Evolutionary conservation across 2,797 vertebrate genomes (phyloP), one percentile per base, ranked within the genome.

Genomic region (Enteromius afrohamiltoni): DNA sequence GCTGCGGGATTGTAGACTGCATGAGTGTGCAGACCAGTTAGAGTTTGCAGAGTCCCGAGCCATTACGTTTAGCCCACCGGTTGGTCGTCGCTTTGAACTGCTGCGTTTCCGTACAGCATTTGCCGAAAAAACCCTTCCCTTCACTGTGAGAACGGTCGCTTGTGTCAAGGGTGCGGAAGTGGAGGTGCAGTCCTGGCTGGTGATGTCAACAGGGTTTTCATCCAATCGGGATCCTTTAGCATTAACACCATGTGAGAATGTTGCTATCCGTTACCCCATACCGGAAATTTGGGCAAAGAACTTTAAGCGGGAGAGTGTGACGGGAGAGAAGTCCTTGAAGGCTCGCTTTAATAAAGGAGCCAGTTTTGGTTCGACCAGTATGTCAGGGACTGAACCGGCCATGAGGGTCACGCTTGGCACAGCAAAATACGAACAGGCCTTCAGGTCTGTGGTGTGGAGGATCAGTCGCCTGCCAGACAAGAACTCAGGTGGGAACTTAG

Each of bases 351-450:
- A 97, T 92, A 95, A 95, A 86, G 95, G 96, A 77, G 96, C 96
- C 71, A 96, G 95, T 88, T 97, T 97, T 86, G 96, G 96, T 87
- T 95, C 96, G 3, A 53, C 92, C 3, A 92, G 93, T 58, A n/a
- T 92, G 11, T 96, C 95, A 68, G 95, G 96, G 84, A 93, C 95
- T n/a, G 96, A 97, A 88, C 96, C 96, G 11, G 95, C 94, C 79
- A 97, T 97, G 96, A 95, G 96, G 89, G 96, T 97, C 29, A 96
- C 96, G 64, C 87, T 97, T 88, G 96, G 96, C 87, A 95, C 95
- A 4, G 96, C 96, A 83, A 97, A 97, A 90, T 97, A 97, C 0
- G 96, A 97, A 62, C 95, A 96, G 37, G 96, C 96, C 87, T 97
- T 96, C 91, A 95, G 92, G 82, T 90, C 96, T 83, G 96, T 97